A percentile compares a stretch with the other conserved stretches of the same genome.
phyloP scores from a whole-genome alignment of 1,140 invertebrate genomes.

The Listronotus oregonensis region DNA sequence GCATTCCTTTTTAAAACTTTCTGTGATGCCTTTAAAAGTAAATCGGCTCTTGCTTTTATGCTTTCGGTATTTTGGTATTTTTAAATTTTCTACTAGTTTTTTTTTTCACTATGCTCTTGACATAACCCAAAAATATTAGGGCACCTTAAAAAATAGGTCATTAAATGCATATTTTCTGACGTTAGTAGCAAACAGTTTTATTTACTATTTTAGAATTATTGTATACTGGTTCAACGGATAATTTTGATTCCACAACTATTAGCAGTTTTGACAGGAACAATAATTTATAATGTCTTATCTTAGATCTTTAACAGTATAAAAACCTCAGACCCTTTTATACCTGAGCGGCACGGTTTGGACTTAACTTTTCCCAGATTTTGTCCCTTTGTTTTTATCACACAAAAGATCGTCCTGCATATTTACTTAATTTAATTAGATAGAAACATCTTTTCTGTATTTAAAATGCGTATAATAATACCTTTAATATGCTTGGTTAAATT shows the following conservation, averaged over 20 bases:
- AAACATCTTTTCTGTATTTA: slow-evolving; percentile 10
- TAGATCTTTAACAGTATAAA: not conserved
- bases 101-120: too few relatives aligned
- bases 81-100: too few relatives aligned
- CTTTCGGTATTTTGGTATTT: too few relatives aligned
- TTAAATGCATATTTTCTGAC: too few relatives aligned
- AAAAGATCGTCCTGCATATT: slow-evolving; percentile 13
- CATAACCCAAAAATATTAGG: too few relatives aligned
- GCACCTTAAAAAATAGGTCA: too few relatives aligned
- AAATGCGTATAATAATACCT: slow-evolving; percentile 13
- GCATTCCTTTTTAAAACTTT: too few relatives aligned
- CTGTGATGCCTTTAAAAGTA: too few relatives aligned
- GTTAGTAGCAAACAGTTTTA: too few relatives aligned
- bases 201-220: too few relatives aligned
- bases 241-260: slow-evolving; percentile 11
- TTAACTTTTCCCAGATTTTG: not conserved
- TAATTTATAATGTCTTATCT: slow-evolving; percentile 21
- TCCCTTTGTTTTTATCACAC: slow-evolving; percentile 20
- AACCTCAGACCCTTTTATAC: slow-evolving; percentile 15
- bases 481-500: slow-evolving; percentile 5
- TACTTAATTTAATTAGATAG: slow-evolving; percentile 32
- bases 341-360: not conserved
- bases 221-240: not conserved
- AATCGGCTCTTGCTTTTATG: too few relatives aligned
- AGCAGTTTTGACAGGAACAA: slow-evolving; percentile 16